Evolutionary conservation across 2,113 vertebrate species (phyloP).

Genomic region (Mugil cephalus): DNA sequence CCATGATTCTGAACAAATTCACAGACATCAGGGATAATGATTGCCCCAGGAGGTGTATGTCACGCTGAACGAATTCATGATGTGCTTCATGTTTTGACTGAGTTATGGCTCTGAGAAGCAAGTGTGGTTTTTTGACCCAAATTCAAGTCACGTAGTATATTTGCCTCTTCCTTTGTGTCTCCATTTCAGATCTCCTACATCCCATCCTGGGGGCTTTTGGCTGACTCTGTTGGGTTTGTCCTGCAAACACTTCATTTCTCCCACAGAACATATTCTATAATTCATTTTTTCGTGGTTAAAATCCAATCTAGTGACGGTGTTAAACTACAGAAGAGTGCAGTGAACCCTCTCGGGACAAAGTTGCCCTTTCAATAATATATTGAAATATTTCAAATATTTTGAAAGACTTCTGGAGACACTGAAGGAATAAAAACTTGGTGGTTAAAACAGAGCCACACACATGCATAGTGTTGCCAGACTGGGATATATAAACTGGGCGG

Average conservation of each 20-base stretch:
- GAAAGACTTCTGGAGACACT: too few species aligned
- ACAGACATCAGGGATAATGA: conserved; percentile 1
- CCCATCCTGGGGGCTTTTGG: not conserved
- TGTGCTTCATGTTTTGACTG: not conserved
- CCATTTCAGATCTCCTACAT: not conserved
- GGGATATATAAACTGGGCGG: too few species aligned
- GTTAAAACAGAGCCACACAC: too few species aligned
- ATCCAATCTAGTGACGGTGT: not conserved
- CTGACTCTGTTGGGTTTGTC: not conserved
- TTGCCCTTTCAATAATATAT: not conserved
- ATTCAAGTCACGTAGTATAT: not conserved
- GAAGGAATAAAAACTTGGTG: too few species aligned
- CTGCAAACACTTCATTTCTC: not conserved
- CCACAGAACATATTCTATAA: not conserved
- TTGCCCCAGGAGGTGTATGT: not conserved
- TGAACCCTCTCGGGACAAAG: not conserved
- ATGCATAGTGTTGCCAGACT: too few species aligned
- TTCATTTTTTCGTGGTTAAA: not conserved
- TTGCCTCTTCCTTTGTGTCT: not conserved
- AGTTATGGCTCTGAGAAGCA: too few species aligned
- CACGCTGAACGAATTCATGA: not conserved
- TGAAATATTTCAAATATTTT: not conserved
- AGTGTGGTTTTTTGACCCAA: too few species aligned
- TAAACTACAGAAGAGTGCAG: not conserved
- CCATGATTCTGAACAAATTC: not conserved